These are phyloP conservation scores for Agriopis leucophaearia DNA, from an alignment of 2,888 invertebrate genomes.

Conservation along the genomic window DNA sequence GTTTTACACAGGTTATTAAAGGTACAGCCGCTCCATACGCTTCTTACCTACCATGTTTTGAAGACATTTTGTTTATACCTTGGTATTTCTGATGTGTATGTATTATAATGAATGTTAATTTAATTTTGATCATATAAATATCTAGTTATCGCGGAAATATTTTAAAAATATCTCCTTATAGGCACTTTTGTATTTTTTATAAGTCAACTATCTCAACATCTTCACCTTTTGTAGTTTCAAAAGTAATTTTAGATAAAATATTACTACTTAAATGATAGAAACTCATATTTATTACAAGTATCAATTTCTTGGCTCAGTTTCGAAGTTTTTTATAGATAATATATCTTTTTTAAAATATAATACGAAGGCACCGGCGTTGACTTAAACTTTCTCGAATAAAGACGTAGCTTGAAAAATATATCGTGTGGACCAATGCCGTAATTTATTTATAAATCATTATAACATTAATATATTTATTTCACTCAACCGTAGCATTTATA, in stretches of 20 bases:
- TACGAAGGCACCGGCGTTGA: background rate
- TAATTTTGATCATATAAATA: background rate
- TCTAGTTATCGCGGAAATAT: background rate
- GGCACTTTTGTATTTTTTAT: background rate
- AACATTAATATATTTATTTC: background rate
- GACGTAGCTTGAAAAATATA: conserved; percentile 4
- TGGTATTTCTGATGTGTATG: no score
- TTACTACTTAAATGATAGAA: background rate
- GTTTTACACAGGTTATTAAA: no score
- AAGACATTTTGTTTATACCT: no score
- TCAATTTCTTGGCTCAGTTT: background rate
- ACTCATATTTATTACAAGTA: background rate
- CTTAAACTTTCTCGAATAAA: conserved; percentile 8
- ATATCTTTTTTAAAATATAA: no score
- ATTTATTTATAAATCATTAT: conserved; percentile 14
- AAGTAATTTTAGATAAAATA: conserved; percentile 2
- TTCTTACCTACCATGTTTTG: no score
- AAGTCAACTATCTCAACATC: background rate
- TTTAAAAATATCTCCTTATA: background rate
- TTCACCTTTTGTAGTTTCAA: background rate
- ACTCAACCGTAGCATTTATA: background rate
- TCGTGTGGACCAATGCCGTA: conserved; percentile 48
- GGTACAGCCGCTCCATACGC: no score
- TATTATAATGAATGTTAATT: background rate
- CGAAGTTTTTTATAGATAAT: background rate